A percentile compares a stretch with the other conserved stretches of the same genome.
phyloP scores from a whole-genome alignment of 2,113 vertebrate genomes.

The Tretioscincus oriximinensis region DNA sequence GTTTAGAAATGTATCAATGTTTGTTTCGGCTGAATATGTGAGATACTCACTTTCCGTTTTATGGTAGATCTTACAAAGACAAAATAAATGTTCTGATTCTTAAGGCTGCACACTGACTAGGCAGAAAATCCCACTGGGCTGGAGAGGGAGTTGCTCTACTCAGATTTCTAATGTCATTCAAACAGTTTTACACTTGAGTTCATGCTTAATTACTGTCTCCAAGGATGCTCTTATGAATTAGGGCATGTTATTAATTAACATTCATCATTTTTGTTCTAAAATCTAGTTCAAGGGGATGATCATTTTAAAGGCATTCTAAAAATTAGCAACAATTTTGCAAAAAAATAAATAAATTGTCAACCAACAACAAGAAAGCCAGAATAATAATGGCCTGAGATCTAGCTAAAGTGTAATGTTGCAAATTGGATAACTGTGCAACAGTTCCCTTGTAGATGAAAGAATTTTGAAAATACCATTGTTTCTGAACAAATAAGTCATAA shows the following conservation, averaged over 20 bases:
- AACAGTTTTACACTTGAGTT: slow-evolving; percentile 17
- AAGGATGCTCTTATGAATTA: slow-evolving; percentile 5
- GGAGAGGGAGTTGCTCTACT: neutral
- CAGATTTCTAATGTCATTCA: neutral
- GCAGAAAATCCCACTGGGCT: neutral
- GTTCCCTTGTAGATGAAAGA: no score
- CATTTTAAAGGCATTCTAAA: neutral
- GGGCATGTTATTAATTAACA: slow-evolving; percentile 32
- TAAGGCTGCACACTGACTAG: neutral
- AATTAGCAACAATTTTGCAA: neutral
- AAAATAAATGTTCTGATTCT: neutral
- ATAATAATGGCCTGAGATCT: slow-evolving; percentile 8
- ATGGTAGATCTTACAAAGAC: neutral
- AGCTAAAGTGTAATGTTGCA: neutral
- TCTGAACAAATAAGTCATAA: no score
- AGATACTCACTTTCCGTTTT: neutral
- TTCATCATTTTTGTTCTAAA: slow-evolving; percentile 13
- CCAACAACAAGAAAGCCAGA: neutral
- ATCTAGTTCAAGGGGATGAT: neutral
- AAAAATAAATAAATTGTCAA: neutral
- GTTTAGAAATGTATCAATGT: no score
- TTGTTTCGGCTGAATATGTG: no score
- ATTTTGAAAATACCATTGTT: no score
- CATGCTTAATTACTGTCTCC: slow-evolving; percentile 9
- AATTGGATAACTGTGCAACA: no score